Base-by-base conservation (phyloP, 1,140 invertebrate species). In the Drosophila punjabiensis region DNA sequence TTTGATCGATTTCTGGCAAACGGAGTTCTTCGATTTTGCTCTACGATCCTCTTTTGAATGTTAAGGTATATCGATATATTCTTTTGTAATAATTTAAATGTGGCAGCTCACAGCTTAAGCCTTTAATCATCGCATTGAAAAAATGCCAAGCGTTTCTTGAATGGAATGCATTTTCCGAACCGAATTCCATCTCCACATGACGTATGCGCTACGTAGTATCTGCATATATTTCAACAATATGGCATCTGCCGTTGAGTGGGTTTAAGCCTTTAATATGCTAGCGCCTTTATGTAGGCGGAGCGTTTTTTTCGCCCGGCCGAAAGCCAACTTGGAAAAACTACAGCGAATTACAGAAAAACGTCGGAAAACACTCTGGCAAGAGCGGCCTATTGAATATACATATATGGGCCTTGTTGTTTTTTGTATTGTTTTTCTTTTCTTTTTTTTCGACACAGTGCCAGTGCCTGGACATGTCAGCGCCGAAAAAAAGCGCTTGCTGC, bases 211-310 rank as follows among this genome's bases (percentile, higher is more conserved):
- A 41, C 32, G 43, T 32, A 43, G 43, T 59, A 48, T 56, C 43
- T 62, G 41, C 45, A 63, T 60, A 69, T 71, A 64, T 79, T 84
- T 68, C 67, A 78, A 53, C 60, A 74, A 80, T 80, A 62, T 77
- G 79, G 65, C 62, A 87, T 77, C 78, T 79, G 73, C 73, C 76
- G 73, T 68, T 75, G 71, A 82, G 67, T 77, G 64, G 65, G 62
- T 48, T 68, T 79, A 89, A 88, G 82, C 81, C 75, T 88, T 89
- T 89, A 73, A 89, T 76, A 84, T 89, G 79, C 59, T 53, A 68
- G 30, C 71, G 74, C 76, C 76, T 76, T 87, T 86, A 79, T 83
- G 45, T 47, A 64, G 59, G 68, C 78, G 55, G 37, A 7, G 18
- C 9, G 55, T 89, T 86, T 87, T 79, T 82, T 59, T 45, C 14